Conservation (phyloP, 2,113 vertebrate genomes). For the Protobothrops mucrosquamatus region DNA sequence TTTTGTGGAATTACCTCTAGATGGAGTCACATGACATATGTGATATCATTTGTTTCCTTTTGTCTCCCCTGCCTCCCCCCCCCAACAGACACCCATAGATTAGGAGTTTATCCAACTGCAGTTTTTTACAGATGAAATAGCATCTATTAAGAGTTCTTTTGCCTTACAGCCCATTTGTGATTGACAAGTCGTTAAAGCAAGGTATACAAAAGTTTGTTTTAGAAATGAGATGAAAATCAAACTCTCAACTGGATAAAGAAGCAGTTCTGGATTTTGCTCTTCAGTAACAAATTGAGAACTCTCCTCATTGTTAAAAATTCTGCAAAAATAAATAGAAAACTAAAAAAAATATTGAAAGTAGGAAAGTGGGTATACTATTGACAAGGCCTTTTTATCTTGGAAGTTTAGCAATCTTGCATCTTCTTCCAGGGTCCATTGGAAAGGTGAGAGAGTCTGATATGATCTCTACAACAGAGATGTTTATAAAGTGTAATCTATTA, state of each 20-base stretch:
- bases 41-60: not conserved
- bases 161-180: not conserved
- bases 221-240: not conserved
- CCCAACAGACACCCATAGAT: not conserved
- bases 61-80: not conserved
- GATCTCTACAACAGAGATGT: constrained; percentile 47
- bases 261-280: not conserved
- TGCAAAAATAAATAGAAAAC: not conserved
- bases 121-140: not conserved
- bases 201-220: not conserved
- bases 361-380: not conserved
- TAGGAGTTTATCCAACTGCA: not conserved
- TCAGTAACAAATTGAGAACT: not conserved
- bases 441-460: constrained; percentile 38
- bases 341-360: not conserved
- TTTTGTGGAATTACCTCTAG: not conserved
- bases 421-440: constrained; percentile 29
- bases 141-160: not conserved
- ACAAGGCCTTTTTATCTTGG: not conserved
- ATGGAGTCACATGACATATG: not conserved
- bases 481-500: constrained; percentile 65
- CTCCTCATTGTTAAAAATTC: not conserved
- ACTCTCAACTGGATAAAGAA: not conserved
- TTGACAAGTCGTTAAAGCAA: not conserved
- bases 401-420: constrained; percentile 2